Conservation (phyloP, 2,113 vertebrate genomes). For the Propithecus coquereli region DNA sequence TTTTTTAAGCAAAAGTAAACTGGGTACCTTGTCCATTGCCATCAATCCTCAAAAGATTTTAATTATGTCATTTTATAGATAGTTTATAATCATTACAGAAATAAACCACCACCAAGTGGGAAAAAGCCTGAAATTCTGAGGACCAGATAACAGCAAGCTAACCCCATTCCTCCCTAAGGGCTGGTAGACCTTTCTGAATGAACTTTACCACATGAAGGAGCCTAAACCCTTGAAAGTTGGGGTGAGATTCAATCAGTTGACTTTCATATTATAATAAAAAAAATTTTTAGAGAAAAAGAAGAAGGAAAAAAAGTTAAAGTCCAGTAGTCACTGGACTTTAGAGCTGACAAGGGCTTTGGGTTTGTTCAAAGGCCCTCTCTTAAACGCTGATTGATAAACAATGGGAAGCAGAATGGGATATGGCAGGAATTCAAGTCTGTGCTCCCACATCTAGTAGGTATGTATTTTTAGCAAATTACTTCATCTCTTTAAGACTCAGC, state of each 20-base stretch:
- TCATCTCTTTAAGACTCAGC: background rate
- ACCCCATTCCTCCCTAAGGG: background rate
- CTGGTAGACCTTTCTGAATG: background rate
- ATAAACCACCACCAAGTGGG: background rate
- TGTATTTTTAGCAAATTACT: background rate
- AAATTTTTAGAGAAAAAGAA: background rate
- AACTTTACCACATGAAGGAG: background rate
- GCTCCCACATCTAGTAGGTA: background rate
- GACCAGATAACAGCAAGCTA: background rate
- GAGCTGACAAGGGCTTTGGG: background rate
- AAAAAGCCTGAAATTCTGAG: background rate
- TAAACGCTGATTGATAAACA: background rate
- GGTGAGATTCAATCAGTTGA: background rate
- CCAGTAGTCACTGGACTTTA: background rate
- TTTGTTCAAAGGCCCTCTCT: background rate
- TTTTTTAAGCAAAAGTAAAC: background rate
- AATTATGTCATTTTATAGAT: conserved; percentile 6
- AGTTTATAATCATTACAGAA: background rate
- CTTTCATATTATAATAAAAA: background rate
- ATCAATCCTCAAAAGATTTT: background rate
- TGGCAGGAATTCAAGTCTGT: background rate
- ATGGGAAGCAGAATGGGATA: background rate
- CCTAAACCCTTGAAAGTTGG: background rate
- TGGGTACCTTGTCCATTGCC: background rate
- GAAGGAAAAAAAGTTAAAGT: background rate